Base-by-base conservation (phyloP, 2,888 invertebrate species). In the Meiosimyza decipiens region DNA sequence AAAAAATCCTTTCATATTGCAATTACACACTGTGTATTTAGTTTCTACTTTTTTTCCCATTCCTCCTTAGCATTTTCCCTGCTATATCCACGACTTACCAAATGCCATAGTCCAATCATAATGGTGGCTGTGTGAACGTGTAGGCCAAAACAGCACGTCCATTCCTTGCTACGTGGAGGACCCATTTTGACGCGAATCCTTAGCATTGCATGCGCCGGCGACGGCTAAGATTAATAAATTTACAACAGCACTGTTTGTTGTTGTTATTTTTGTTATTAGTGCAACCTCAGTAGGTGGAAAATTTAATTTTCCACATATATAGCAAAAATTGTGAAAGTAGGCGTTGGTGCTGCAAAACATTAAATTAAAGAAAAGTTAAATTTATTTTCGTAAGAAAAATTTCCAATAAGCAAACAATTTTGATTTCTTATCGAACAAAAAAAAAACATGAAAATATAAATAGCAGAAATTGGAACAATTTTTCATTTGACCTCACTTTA, bases 71-170 rank as follows among this genome's bases (percentile, higher is more conserved):
- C 6, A 40, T 40, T 40, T 40, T 40, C 40, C 9, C 40, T 40
- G 9, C 40, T 1, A 40, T 7, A 40, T 6, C 3, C 11, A 75
- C 91, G 11, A 75, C 91, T 91, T 88, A 95, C 94, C 90, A 95
- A 89, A 87, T 95, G 94, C 94, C 94, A 95, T 85, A 94, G 89
- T 81, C 95, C 95, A 76, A 95, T 90, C 76, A 93, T 89, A 71
- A 94, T 92, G 50, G 95, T 94, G 51, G 93, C 94, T 22, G 94
- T 95, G 74, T 94, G 91, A 66, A 95, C 95, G 88, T 95, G 95
- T 73, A 94, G 89, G 80, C 94, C 94, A 83, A 94, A 92, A 84
- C 92, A 93, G 88, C 94, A 94, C 80, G 91, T 90, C 93, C 94
- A 94, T 84, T 94, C 93, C 80, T 91, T 92, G 84, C 90, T 80